Percentiles rank a stretch among this genome's conserved stretches.
Evolutionary conservation across 2,888 invertebrate genomes (phyloP).

Genomic region (Agrilus biguttatus): DNA sequence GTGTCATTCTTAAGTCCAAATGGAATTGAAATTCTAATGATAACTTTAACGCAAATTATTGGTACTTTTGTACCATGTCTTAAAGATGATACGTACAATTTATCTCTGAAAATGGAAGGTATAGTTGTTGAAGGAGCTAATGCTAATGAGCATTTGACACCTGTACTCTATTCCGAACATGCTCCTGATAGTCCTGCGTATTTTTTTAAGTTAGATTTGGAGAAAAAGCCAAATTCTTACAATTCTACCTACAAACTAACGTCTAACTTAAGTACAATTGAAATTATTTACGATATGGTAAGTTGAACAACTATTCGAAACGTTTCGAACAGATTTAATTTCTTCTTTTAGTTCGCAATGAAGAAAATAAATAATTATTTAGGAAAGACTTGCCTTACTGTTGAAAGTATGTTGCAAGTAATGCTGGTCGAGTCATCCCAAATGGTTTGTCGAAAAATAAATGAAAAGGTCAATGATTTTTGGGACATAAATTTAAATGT

Average conservation of each 20-base stretch:
- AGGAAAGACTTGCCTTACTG: slow-evolving; percentile 18
- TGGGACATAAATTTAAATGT: slow-evolving; percentile 53
- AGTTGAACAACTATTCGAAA: slow-evolving; percentile 7
- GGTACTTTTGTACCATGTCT: slow-evolving; percentile 22
- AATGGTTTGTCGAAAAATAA: slow-evolving; percentile 13
- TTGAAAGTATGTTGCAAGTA: slow-evolving; percentile 4
- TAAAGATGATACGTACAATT: slow-evolving; percentile 17
- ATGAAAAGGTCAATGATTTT: slow-evolving; percentile 19
- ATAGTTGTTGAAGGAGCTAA: slow-evolving; percentile 62
- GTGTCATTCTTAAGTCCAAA: slow-evolving; percentile 47
- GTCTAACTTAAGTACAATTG: slow-evolving; percentile 56
- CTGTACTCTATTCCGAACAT: slow-evolving; percentile 50
- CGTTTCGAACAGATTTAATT: background rate
- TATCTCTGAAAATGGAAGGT: slow-evolving; percentile 44
- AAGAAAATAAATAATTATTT: slow-evolving; percentile 58
- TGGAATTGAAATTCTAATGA: slow-evolving; percentile 53
- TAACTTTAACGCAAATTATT: slow-evolving; percentile 55
- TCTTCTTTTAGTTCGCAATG: slow-evolving; percentile 47
- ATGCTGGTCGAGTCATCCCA: slow-evolving; percentile 5
- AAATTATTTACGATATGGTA: slow-evolving; percentile 67
- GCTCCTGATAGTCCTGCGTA: slow-evolving; percentile 49
- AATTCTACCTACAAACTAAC: slow-evolving; percentile 54
- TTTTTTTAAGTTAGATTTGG: slow-evolving; percentile 59
- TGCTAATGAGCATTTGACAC: slow-evolving; percentile 55
- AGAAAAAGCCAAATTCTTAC: slow-evolving; percentile 49